Conservation (phyloP, 2,888 invertebrate species). For the Orchesellides sinensis region DNA sequence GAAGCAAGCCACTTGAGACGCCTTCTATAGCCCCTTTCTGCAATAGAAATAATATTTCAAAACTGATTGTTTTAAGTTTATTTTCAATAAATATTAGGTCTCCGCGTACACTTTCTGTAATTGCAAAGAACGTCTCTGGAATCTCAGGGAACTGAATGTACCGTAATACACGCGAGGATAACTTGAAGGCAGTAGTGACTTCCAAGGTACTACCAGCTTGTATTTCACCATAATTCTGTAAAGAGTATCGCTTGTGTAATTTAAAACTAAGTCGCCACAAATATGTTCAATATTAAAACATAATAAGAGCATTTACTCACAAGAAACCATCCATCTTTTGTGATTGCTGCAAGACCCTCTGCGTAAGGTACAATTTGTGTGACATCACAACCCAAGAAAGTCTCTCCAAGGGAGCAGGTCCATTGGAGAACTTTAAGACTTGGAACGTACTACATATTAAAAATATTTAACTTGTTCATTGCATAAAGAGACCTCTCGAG, state of each 20-base stretch:
- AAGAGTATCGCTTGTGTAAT: not conserved
- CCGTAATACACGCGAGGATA: conserved; percentile 54
- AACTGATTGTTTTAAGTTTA: no score
- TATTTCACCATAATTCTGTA: conserved; percentile 40
- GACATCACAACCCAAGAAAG: conserved; percentile 34
- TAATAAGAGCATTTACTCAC: conserved; percentile 15
- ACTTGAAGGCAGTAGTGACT: conserved; percentile 53
- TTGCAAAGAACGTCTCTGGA: conserved; percentile 61
- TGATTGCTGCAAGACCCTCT: conserved; percentile 59
- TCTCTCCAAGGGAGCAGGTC: conserved; percentile 33
- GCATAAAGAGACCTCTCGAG: no score
- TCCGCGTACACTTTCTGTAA: conserved; percentile 62
- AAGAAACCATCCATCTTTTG: conserved; percentile 57
- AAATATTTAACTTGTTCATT: not conserved
- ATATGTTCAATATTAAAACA: not conserved
- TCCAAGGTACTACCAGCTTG: conserved; percentile 25
- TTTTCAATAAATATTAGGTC: not conserved
- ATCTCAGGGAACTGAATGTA: conserved; percentile 51
- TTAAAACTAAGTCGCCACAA: not conserved
- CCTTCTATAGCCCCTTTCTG: conserved; percentile 65
- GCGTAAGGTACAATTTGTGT: conserved; percentile 61
- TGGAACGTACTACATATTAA: conserved; percentile 31
- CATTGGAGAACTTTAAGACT: conserved; percentile 24
- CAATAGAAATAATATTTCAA: not conserved
- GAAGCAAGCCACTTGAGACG: conserved; percentile 58